Conservation (phyloP, 2,797 vertebrate genomes). For the Chiloscyllium punctatum region DNA sequence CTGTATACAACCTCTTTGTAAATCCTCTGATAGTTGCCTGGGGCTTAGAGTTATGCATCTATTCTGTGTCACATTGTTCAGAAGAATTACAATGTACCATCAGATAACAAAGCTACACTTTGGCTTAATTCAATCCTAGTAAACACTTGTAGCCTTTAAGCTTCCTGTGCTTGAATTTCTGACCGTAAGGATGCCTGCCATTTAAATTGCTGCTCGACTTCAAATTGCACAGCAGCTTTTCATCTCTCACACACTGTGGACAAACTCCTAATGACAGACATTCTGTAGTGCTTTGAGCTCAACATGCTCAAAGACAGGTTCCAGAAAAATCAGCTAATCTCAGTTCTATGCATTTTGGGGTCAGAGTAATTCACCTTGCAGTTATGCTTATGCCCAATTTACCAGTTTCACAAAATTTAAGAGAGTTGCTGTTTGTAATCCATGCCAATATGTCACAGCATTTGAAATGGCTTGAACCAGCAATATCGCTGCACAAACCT, state of each 20-base stretch:
- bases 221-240: neutral
- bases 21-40: neutral
- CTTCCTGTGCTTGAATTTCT: neutral
- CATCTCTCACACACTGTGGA: neutral
- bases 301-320: neutral
- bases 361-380: neutral
- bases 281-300: neutral
- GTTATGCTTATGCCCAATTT: neutral
- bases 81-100: neutral
- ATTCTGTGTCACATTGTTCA: neutral
- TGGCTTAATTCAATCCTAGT: neutral
- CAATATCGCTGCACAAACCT: no score
- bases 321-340: neutral
- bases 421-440: no score
- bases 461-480: no score
- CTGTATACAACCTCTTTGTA: neutral
- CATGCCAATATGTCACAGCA: no score
- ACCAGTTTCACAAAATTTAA: no score
- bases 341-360: neutral
- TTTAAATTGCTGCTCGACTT: neutral
- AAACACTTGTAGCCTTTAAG: neutral
- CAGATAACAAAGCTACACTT: neutral
- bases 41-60: neutral
- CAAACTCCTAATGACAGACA: neutral
- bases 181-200: neutral